Base-by-base conservation (phyloP, 92 coral and sea anemone genomes). In the Porites lobata region DNA sequence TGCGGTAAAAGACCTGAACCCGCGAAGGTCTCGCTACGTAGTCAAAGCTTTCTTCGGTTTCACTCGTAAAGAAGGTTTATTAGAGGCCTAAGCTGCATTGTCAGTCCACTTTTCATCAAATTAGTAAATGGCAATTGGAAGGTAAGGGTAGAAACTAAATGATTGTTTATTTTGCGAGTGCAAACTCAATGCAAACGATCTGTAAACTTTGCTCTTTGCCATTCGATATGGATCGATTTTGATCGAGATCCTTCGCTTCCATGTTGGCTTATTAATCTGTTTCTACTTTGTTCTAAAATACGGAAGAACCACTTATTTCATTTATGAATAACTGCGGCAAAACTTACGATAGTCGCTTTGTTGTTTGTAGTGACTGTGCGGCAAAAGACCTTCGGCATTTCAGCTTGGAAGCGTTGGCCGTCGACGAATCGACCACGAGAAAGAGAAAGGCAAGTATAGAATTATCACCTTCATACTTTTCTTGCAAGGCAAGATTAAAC, bases 361-460 rank as follows among this genome's bases (percentile, higher is more conserved):
- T 77, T 61, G 75, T 52, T 85, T 70, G 43, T 68, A 91, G 94
- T 85, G 89, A 91, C 76, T 57, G 77, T 86, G 83, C 82, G 26
- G 83, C 86, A 70, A 91, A 87, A 91, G 89, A 85, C 78, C 78
- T 87, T 77, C 88, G 83, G 78, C 86, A 83, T 75, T 78, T 91
- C 88, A 87, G 82, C 65, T 68, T 63, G 59, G 72, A 73, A 53
- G 88, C 64, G 57, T 52, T 53, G 26, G 29, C 78, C 13, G 85
- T 68, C 70, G 88, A 77, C 62, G 94, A 91, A 74, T 22, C 91
- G 50, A 77, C 73, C 77, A 78, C 85, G 47, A 78, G 88, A 83
- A 91, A 91, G 87, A 80, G 94, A 83, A 91, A 87, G 94, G 94
- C 73, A 77, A 87, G 89, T 72, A 18, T 19, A 32, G 6, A 13